Evolutionary conservation across 2,113 vertebrate genomes (phyloP).

Genomic region (Polypterus senegalus): DNA sequence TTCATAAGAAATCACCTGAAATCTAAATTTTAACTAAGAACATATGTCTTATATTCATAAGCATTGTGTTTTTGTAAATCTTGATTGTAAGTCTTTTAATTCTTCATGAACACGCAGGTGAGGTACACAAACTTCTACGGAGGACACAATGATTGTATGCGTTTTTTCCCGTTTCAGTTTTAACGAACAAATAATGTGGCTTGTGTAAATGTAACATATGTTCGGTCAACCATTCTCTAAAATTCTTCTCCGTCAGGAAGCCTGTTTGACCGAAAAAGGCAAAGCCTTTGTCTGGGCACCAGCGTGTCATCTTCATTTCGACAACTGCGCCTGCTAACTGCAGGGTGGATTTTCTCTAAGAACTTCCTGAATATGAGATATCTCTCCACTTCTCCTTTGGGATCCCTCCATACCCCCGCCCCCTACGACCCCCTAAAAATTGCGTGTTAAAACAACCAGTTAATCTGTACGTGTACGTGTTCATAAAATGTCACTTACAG

Average conservation of each 20-base stretch:
- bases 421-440: conserved; percentile 9
- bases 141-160: too few relatives aligned
- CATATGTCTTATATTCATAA: background rate
- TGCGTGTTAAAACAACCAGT: conserved; percentile 15
- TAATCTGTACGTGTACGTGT: background rate
- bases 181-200: too few relatives aligned
- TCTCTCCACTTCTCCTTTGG: conserved; percentile 17
- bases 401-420: conserved; percentile 18
- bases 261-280: background rate
- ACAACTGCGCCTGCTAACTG: background rate
- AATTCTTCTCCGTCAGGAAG: too few relatives aligned
- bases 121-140: too few relatives aligned
- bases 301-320: background rate
- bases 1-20: too few relatives aligned
- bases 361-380: conserved; percentile 24
- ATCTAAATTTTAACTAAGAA: too few relatives aligned
- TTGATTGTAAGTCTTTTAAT: too few relatives aligned
- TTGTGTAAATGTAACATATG: too few relatives aligned
- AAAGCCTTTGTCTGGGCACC: background rate
- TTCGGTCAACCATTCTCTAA: too few relatives aligned
- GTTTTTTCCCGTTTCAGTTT: too few relatives aligned
- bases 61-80: background rate
- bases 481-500: too few relatives aligned
- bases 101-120: too few relatives aligned
- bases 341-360: conserved; percentile 20